phyloP scores from a whole-genome alignment of 2,113 vertebrate species.

The Cyanoderma ruficeps region DNA sequence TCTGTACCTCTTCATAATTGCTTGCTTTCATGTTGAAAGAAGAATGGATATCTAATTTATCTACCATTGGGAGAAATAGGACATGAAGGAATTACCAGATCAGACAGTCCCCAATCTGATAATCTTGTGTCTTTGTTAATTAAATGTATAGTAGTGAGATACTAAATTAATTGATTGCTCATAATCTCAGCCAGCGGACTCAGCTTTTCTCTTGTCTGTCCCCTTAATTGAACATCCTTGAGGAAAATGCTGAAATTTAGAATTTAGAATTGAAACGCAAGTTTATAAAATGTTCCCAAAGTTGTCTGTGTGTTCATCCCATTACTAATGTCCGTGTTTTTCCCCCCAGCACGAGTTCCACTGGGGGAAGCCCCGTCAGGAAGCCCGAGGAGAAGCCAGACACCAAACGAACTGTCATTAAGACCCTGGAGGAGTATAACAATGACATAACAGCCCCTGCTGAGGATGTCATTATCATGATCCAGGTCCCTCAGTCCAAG shows the following conservation, averaged over 20 bases:
- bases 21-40: not conserved
- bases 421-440: slow-evolving; percentile 85
- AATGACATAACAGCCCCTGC: slow-evolving; percentile 80
- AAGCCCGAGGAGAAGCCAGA: slow-evolving; percentile 82
- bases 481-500: slow-evolving; percentile 86
- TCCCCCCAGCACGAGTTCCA: slow-evolving; percentile 80
- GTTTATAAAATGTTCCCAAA: not conserved
- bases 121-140: slow-evolving; percentile 27
- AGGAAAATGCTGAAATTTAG: not conserved
- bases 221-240: not conserved
- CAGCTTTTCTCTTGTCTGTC: not conserved
- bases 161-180: slow-evolving; percentile 8
- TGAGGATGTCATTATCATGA: slow-evolving; percentile 87
- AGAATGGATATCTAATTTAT: not conserved
- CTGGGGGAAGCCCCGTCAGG: slow-evolving; percentile 83
- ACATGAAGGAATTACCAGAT: slow-evolving; percentile 33
- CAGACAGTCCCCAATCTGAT: slow-evolving; percentile 18
- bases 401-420: slow-evolving; percentile 80
- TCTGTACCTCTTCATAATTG: not conserved
- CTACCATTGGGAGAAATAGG: not conserved
- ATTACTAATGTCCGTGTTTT: not conserved
- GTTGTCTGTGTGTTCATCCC: not conserved
- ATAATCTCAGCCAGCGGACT: not conserved
- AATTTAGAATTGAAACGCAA: not conserved
- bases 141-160: not conserved